phyloP scores from a whole-genome alignment of 2,888 invertebrate species.

The Griposia aprilina region DNA sequence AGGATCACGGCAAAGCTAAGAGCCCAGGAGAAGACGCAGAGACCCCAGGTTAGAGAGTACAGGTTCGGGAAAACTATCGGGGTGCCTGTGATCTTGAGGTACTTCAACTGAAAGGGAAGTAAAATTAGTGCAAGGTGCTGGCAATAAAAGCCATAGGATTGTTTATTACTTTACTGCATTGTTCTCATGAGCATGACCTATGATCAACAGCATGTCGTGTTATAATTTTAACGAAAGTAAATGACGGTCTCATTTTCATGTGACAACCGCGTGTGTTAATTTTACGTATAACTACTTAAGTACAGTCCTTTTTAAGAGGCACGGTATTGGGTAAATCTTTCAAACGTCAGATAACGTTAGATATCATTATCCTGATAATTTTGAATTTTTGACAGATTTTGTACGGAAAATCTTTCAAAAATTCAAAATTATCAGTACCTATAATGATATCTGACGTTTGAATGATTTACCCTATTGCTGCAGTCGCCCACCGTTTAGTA shows the following conservation, averaged over 20 bases:
- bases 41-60: conserved; percentile 91
- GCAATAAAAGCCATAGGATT: neutral
- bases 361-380: too few species aligned
- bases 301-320: too few species aligned
- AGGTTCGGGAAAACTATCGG: conserved; percentile 92
- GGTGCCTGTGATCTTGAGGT: conserved; percentile 91
- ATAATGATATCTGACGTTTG: too few species aligned
- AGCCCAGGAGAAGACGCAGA: conserved; percentile 92
- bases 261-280: neutral
- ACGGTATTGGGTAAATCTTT: too few species aligned
- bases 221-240: neutral
- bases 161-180: too few species aligned
- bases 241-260: neutral
- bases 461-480: too few species aligned
- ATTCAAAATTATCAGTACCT: too few species aligned
- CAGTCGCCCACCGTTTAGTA: too few species aligned
- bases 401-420: too few species aligned
- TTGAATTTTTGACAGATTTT: too few species aligned
- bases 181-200: neutral
- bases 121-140: neutral
- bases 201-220: neutral
- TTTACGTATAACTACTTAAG: too few species aligned
- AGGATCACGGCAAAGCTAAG: conserved; percentile 92
- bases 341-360: too few species aligned
- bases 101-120: conserved; percentile 87